A percentile compares a stretch with the other conserved stretches of the same genome.
These are phyloP conservation scores for Gambusia yucatana DNA, from an alignment of 2,797 vertebrate genomes.

Conservation along the genomic window DNA sequence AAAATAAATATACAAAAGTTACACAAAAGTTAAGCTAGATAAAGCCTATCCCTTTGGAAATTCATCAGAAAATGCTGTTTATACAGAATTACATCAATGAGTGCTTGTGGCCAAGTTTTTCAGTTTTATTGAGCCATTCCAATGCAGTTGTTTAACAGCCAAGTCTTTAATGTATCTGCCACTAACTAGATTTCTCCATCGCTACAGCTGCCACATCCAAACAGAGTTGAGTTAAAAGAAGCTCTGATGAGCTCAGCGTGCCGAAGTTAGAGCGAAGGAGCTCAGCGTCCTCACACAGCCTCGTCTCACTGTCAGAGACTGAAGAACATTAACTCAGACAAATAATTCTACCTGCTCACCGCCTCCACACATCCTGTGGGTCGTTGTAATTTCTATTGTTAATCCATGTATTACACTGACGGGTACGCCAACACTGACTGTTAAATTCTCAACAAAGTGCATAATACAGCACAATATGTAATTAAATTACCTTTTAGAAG, in stretches of 20 bases:
- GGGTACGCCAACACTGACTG: background rate
- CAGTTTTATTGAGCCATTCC: background rate
- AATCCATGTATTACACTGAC: background rate
- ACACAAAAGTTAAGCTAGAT: background rate
- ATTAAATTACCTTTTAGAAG: background rate
- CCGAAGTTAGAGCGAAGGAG: slow-evolving; percentile 35
- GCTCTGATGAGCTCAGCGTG: slow-evolving; percentile 28
- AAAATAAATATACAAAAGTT: background rate
- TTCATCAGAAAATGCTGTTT: background rate
- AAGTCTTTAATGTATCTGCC: slow-evolving; percentile 10
- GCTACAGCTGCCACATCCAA: slow-evolving; percentile 1
- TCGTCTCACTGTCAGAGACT: slow-evolving; percentile 13
- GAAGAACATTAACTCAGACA: slow-evolving; percentile 21
- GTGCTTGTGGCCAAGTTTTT: background rate
- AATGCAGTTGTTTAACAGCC: background rate
- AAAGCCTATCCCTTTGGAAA: too few species aligned
- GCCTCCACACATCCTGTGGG: background rate
- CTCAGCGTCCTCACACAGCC: slow-evolving; percentile 33
- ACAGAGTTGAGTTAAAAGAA: slow-evolving; percentile 9
- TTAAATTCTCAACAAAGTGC: background rate
- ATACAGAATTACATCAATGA: background rate
- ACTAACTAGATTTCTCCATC: slow-evolving; percentile 1
- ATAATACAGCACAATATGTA: background rate
- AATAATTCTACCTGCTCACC: slow-evolving; percentile 38
- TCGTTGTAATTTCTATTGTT: background rate